Conservation (phyloP, 2,888 invertebrate species). For the Calephelis perditalis region DNA sequence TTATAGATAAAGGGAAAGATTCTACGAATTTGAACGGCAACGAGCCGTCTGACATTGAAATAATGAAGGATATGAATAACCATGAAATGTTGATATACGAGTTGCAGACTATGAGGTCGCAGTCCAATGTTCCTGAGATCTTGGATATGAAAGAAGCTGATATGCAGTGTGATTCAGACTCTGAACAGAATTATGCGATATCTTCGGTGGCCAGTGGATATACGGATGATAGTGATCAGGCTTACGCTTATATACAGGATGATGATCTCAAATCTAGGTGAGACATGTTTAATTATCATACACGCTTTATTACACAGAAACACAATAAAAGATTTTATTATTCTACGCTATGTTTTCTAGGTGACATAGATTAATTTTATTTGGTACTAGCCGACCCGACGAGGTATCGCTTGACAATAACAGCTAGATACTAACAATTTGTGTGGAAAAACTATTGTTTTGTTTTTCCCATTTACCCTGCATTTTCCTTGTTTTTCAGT, state of each 20-base stretch:
- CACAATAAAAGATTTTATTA: conserved; percentile 9
- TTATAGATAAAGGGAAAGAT: conserved; percentile 70
- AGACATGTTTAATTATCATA: conserved; percentile 25
- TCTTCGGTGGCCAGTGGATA: conserved; percentile 59
- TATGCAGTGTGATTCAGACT: conserved; percentile 58
- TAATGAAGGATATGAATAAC: conserved; percentile 75
- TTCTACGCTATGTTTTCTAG: too few relatives aligned
- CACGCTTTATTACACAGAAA: conserved; percentile 1
- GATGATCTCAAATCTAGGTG: conserved; percentile 73
- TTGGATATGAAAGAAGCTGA: conserved; percentile 44
- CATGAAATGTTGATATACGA: conserved; percentile 85
- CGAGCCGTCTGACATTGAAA: conserved; percentile 48
- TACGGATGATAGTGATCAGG: conserved; percentile 61
- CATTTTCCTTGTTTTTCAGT: too few relatives aligned
- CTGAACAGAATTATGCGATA: conserved; percentile 60
- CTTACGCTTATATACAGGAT: conserved; percentile 67
- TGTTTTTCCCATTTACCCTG: too few relatives aligned
- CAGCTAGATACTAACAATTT: too few relatives aligned
- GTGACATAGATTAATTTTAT: background rate
- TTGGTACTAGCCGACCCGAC: too few relatives aligned
- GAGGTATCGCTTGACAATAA: too few relatives aligned
- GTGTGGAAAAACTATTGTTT: too few relatives aligned
- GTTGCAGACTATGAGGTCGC: conserved; percentile 81
- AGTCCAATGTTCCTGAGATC: conserved; percentile 54
- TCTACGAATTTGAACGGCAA: conserved; percentile 48